Conservation (phyloP, 2,797 vertebrate species). For the Sebastiscus tertius region DNA sequence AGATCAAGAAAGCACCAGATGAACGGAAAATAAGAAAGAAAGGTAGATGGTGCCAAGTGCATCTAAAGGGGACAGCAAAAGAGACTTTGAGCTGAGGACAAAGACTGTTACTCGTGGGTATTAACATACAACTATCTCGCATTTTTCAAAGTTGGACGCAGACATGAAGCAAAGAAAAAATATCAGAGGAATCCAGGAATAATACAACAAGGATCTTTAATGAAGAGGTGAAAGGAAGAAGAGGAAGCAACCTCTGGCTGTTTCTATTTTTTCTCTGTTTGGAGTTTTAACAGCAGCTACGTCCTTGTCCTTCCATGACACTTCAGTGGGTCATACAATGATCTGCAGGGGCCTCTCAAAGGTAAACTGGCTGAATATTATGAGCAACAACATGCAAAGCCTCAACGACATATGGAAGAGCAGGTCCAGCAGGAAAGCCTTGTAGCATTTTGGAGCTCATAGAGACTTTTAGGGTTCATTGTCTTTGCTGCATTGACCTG, state of each 20-base stretch:
- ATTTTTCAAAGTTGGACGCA: neutral
- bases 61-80: neutral
- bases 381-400: neutral
- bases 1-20: conserved; percentile 11
- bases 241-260: neutral
- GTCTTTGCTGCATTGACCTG: neutral
- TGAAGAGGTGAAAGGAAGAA: conserved; percentile 30
- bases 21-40: conserved; percentile 19
- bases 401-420: neutral
- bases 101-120: neutral
- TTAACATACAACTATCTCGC: neutral
- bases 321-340: conserved; percentile 18
- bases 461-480: neutral
- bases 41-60: neutral
- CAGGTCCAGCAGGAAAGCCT: neutral
- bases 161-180: neutral
- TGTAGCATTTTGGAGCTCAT: neutral
- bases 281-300: conserved; percentile 8
- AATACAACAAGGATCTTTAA: conserved; percentile 1
- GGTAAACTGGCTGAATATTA: conserved; percentile 1
- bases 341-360: conserved; percentile 14
- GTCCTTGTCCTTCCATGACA: conserved; percentile 3
- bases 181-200: conserved; percentile 19
- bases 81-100: neutral
- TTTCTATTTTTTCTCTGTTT: conserved; percentile 23